Conservation (phyloP, 2,797 vertebrate species). For the Pempheris klunzingeri region DNA sequence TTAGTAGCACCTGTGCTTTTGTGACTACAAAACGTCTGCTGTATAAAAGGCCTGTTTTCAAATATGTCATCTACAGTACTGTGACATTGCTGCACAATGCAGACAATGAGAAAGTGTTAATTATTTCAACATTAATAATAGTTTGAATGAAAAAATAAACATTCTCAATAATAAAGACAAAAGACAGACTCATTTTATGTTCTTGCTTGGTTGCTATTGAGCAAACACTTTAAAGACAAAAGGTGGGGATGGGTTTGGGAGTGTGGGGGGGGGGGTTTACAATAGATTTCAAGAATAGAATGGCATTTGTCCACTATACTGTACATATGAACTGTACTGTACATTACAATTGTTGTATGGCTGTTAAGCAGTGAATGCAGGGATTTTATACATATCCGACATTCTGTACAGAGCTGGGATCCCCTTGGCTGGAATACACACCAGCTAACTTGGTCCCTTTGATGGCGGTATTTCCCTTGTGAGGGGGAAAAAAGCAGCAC, state of each 20-base stretch:
- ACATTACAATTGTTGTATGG: constrained; percentile 79
- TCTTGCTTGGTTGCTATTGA: constrained; percentile 85
- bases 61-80: neutral
- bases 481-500: constrained; percentile 79
- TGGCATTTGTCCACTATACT: constrained; percentile 82
- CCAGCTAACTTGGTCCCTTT: constrained; percentile 89
- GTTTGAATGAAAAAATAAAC: neutral
- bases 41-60: neutral
- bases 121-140: neutral
- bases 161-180: constrained; percentile 73
- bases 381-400: constrained; percentile 72
- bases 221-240: constrained; percentile 88
- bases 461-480: constrained; percentile 76
- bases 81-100: neutral
- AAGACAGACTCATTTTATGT: constrained; percentile 75
- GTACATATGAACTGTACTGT: constrained; percentile 78
- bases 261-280: constrained; percentile 44
- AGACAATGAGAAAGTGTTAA: neutral
- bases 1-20: neutral
- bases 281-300: constrained; percentile 74
- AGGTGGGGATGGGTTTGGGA: constrained; percentile 61
- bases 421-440: constrained; percentile 76
- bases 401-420: constrained; percentile 81
- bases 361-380: constrained; percentile 80
- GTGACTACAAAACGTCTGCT: neutral